These are phyloP conservation scores for Asarcornis scutulata DNA, from an alignment of 2,113 vertebrate genomes.

Conservation along the genomic window DNA sequence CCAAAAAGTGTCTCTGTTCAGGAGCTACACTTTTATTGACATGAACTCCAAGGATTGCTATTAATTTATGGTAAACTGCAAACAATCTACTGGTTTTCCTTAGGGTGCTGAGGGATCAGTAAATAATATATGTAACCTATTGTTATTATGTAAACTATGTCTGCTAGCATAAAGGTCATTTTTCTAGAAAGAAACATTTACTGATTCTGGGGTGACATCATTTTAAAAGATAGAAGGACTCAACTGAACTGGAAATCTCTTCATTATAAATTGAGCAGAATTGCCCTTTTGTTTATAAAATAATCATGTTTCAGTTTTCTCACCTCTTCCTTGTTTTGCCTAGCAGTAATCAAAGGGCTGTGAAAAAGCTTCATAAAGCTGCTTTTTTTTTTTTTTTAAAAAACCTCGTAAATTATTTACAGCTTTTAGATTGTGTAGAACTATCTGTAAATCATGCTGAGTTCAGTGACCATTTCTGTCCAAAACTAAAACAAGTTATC, in stretches of 20 bases:
- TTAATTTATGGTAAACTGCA: neutral
- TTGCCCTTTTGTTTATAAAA: constrained; percentile 15
- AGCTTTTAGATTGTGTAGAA: neutral
- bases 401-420: constrained; percentile 3
- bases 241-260: neutral
- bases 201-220: neutral
- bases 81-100: neutral
- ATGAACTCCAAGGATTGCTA: neutral
- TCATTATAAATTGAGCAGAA: neutral
- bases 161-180: neutral
- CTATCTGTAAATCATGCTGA: neutral
- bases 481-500: neutral
- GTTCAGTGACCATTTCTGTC: neutral
- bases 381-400: neutral
- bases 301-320: constrained; percentile 21
- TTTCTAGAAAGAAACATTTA: neutral
- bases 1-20: neutral
- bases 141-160: neutral
- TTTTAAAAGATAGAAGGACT: neutral
- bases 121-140: neutral
- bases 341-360: constrained; percentile 19
- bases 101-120: neutral
- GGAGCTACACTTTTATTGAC: neutral
- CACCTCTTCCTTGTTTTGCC: neutral
- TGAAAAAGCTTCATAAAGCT: neutral